Conservation (phyloP, 2,888 invertebrate genomes). For the Leptinotarsa rubiginosa region DNA sequence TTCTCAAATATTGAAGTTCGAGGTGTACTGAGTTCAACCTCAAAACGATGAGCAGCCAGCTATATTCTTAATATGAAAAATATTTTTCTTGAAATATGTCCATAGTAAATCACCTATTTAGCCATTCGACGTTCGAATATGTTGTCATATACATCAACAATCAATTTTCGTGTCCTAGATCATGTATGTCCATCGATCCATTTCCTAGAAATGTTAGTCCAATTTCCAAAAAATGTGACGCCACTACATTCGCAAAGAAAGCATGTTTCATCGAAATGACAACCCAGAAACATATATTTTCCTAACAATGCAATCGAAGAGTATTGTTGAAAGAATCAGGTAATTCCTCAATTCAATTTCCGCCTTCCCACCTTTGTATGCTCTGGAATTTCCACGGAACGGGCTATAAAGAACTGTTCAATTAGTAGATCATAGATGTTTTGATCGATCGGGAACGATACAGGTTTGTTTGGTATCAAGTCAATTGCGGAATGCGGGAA, state of each 20-base stretch:
- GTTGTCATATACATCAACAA: background rate
- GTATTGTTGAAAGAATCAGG: slow-evolving; percentile 22
- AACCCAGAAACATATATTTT: background rate
- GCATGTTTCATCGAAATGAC: background rate
- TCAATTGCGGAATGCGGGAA: too few relatives aligned
- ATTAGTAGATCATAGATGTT: slow-evolving; percentile 30
- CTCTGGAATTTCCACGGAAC: slow-evolving; percentile 19
- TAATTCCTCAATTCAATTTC: slow-evolving; percentile 31
- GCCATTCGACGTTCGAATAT: too few relatives aligned
- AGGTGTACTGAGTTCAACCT: too few relatives aligned
- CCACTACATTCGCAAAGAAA: background rate
- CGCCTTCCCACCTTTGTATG: slow-evolving; percentile 36
- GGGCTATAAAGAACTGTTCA: slow-evolving; percentile 27
- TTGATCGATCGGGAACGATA: background rate
- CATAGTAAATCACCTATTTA: too few relatives aligned
- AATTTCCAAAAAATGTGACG: background rate
- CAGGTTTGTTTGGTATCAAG: too few relatives aligned
- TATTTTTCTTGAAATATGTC: too few relatives aligned
- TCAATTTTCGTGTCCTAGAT: background rate
- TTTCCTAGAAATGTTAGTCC: background rate
- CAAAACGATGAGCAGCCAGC: too few relatives aligned
- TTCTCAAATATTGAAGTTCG: too few relatives aligned
- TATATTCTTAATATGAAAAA: too few relatives aligned
- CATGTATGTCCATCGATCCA: background rate
- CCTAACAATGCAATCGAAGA: background rate